A percentile compares a stretch with the other conserved stretches of the same genome.
Conservation (phyloP, 35 echinoderm and acorn worm species). For the Patiria miniata region DNA sequence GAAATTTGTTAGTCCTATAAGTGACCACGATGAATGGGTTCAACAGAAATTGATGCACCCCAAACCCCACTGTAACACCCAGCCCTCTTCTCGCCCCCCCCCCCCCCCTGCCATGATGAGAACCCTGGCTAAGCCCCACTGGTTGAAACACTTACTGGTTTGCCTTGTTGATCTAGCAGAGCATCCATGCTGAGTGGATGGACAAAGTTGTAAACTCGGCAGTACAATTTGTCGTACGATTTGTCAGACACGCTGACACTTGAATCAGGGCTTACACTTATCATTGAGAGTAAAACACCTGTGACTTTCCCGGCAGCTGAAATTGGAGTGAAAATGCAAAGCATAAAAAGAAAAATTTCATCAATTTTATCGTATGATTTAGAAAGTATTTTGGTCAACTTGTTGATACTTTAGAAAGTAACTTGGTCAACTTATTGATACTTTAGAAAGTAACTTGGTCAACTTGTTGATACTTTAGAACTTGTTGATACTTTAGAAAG, state of each 20-base stretch:
- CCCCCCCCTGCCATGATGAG: background rate
- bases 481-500: background rate
- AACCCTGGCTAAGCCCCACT: background rate
- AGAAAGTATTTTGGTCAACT: background rate
- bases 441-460: background rate
- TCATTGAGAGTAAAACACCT: constrained; percentile 1
- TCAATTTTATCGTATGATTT: background rate
- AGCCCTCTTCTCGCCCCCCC: background rate
- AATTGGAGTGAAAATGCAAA: background rate
- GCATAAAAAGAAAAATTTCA: background rate
- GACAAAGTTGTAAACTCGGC: background rate
- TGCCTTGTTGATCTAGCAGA: background rate
- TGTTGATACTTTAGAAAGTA: background rate
- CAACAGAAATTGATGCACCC: too few species aligned
- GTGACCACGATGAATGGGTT: too few species aligned
- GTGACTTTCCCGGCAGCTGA: background rate
- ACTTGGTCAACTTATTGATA: background rate
- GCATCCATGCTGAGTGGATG: background rate
- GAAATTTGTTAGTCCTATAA: too few species aligned
- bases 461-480: too few species aligned
- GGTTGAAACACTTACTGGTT: background rate
- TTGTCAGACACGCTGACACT: too few species aligned
- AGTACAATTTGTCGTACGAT: background rate
- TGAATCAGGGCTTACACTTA: background rate
- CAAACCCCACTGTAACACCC: background rate